A percentile compares a stretch with the other conserved stretches of the same genome.
Evolutionary conservation across 2,113 vertebrate species (phyloP).

Genomic region (Hystrix brachyura): DNA sequence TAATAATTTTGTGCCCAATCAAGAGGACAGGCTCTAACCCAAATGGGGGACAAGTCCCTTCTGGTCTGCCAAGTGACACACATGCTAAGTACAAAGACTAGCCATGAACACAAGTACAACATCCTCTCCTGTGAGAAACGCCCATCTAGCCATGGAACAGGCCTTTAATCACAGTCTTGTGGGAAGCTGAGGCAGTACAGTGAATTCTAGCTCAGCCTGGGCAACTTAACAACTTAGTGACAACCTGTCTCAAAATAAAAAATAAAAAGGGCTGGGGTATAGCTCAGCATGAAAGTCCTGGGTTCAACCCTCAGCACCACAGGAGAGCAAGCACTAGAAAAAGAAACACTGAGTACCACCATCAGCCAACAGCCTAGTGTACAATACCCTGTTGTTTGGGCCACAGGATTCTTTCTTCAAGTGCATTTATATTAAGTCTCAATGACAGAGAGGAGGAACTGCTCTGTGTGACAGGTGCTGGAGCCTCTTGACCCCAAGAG

Average conservation of each 20-base stretch:
- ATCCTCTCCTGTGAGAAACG: neutral
- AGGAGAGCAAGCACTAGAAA: neutral
- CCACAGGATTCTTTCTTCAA: neutral
- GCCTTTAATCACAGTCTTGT: neutral
- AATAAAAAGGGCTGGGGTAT: neutral
- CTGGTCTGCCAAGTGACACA: neutral
- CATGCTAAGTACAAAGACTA: accelerated
- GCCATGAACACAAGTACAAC: accelerated
- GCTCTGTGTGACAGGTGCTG: no score
- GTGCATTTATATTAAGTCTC: neutral
- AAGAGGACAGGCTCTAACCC: neutral
- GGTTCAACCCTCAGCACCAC: neutral
- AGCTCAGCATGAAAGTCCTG: neutral
- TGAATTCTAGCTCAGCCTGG: neutral
- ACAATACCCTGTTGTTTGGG: accelerated
- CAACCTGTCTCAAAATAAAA: neutral
- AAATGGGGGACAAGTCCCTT: neutral
- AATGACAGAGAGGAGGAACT: neutral
- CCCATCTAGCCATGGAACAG: neutral
- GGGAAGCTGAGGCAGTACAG: neutral
- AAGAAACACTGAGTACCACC: neutral
- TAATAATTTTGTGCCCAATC: neutral
- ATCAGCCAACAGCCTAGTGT: accelerated
- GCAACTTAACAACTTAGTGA: neutral
- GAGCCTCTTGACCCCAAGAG: neutral